phyloP scores from a whole-genome alignment of 1,140 invertebrate species.

The Bombus superbus region DNA sequence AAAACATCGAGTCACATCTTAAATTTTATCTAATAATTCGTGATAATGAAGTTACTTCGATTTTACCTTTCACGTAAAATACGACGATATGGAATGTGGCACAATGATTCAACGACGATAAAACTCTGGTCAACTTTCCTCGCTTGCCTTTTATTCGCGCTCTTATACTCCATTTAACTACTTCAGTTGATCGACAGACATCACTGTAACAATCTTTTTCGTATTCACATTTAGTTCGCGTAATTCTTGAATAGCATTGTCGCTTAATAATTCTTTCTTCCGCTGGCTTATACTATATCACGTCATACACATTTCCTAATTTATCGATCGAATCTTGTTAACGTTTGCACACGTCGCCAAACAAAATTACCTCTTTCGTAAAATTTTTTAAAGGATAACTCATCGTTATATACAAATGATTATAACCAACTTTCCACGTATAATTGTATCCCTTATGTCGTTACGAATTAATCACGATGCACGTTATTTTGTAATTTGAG shows the following conservation, averaged over 20 bases:
- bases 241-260: conserved; percentile 8
- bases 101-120: conserved; percentile 74
- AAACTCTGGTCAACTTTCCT: conserved; percentile 64
- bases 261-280: conserved; percentile 38
- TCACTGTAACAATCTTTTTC: background rate
- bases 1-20: conserved; percentile 35
- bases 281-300: conserved; percentile 36
- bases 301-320: conserved; percentile 24
- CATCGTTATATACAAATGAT: background rate
- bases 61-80: conserved; percentile 62
- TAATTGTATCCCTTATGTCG: background rate
- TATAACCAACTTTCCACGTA: background rate
- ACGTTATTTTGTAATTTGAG: background rate
- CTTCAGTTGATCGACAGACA: conserved; percentile 40
- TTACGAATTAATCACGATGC: background rate
- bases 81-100: conserved; percentile 77
- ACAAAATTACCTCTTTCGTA: conserved; percentile 14
- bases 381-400: background rate
- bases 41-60: conserved; percentile 64
- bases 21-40: conserved; percentile 49
- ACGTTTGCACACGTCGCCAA: conserved; percentile 12
- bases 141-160: conserved; percentile 35
- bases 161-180: conserved; percentile 30
- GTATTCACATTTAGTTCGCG: conserved; percentile 13
- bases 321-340: conserved; percentile 33